Base-by-base conservation (phyloP, 2,888 invertebrate genomes). In the Branchipolynoe longqiensis region DNA sequence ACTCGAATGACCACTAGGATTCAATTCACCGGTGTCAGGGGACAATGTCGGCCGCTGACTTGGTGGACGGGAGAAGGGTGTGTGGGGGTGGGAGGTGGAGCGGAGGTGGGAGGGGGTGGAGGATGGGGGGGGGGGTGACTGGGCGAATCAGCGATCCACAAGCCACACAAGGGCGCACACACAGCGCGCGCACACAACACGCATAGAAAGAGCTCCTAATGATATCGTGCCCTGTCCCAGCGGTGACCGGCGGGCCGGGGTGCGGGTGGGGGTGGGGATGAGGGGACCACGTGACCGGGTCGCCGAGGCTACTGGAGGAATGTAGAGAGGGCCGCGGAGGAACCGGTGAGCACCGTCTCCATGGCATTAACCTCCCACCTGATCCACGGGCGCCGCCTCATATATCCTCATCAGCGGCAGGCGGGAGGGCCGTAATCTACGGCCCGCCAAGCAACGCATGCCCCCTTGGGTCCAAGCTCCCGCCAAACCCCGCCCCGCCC, bases 351-450 rank as follows among this genome's bases (percentile, higher is more conserved):
- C 6, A 22, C 69, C 38, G 36, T 12, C 36, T 69, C 69, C 25
- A 36, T 69, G 36, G 69, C 69, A 69, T 69, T 69, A 69, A 69
- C 69, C 69, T 69, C 69, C 69, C 69, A 69, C 69, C 69, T 69
- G 69, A 69, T 33, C 36, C 69, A 69, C n/a, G 69, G 36, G 36
- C 36, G 36, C 0, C 36, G 36, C 4, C 69, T 69, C 69, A 33
- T 69, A 69, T 69, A 36, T 69, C 69, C 69, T 69, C 69, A 69
- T 69, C 69, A 69, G 38, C 36, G 12, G n/a, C 1, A 8, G 18
- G 8, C n/a, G 36, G 12, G 12, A 25, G 69, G 69, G 38, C 25
- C 3, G 69, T 69, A 69, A 69, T 69, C 69, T 69, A 69, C 69
- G 33, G n/a, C 36, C 69, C 18, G 69, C 3, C 69, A 31, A 2